Percentiles rank a stretch among this genome's conserved stretches.
Evolutionary conservation across 1,140 invertebrate species (phyloP).

Genomic region (Eupeodes corollae): DNA sequence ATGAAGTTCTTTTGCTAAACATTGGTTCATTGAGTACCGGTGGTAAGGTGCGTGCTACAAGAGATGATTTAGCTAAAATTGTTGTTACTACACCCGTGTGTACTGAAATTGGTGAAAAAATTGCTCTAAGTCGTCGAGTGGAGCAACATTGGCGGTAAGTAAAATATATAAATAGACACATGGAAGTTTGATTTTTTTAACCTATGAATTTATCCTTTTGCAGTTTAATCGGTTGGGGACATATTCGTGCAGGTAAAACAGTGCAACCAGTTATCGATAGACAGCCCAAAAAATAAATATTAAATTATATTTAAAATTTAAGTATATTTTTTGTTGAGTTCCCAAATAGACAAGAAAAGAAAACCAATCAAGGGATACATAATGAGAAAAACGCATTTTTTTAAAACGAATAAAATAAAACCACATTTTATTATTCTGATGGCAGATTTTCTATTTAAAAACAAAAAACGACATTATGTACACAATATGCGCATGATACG

Average conservation of each 20-base stretch:
- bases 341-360: no score
- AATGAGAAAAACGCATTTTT: no score
- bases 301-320: no score
- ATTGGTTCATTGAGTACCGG: constrained; percentile 98
- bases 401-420: no score
- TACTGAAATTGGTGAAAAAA: constrained; percentile 97
- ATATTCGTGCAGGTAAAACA: constrained; percentile 78
- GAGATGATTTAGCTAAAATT: constrained; percentile 96
- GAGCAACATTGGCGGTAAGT: constrained; percentile 97
- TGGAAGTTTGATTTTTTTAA: constrained; percentile 7
- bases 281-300: neutral
- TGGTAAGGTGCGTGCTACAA: constrained; percentile 89
- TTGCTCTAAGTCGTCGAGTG: constrained; percentile 91
- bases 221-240: constrained; percentile 93
- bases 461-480: no score
- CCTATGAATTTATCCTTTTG: no score
- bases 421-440: no score
- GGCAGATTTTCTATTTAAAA: no score
- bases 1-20: constrained; percentile 91
- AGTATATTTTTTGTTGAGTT: no score
- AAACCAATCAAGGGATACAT: no score
- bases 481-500: no score
- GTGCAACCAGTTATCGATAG: constrained; percentile 24
- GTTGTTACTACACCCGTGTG: constrained; percentile 95
- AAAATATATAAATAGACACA: no score